Evolutionary conservation across 2,888 invertebrate species (phyloP), one percentile per base, ranked within the genome.

Genomic region (Drosophila mulleri): DNA sequence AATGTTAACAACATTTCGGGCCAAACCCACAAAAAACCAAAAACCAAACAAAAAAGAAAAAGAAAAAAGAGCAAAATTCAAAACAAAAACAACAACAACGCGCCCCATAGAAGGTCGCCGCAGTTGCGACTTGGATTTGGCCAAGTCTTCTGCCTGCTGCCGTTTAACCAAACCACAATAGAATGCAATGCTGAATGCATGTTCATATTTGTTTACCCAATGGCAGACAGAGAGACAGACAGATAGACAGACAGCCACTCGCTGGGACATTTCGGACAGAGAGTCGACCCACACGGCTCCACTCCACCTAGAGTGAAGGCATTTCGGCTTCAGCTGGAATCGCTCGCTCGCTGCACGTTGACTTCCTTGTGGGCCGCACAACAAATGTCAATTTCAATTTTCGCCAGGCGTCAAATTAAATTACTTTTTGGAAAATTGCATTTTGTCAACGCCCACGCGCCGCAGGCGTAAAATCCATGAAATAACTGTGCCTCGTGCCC

Each of bases 321-420:
- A 56, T 50, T 29, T 45, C 3, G 53, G 29, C 52, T 53, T 57
- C 23, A n/a, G 32, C 56, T 64, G 35, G 3, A 29, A 29, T 57
- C n/a, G n/a, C n/a, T n/a, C 39, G 23, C 37, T 41, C 44, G 23
- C 37, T 45, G 63, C 32, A 12, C 56, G 63, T 78, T 62, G 78
- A 75, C 83, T 83, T 83, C 86, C 83, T 88, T 75, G 83, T 88
- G 83, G 88, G 83, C 75, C 42, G 86, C 64, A 67, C 66, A 70
- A 57, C 71, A 83, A 85, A 85, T 89, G 84, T 87, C 84, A 85
- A 66, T 79, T 89, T 85, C 84, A 89, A 89, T 85, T 83, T 85
- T 86, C 71, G 72, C 76, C 75, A 58, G 79, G 87, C 87, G 89
- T 87, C 77, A 61, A 58, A 72, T 53, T 72, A 86, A 84, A 84